Evolutionary conservation across 2,113 vertebrate genomes (phyloP), one percentile per base, ranked within the genome.

Genomic region (Australoheros scitulus): DNA sequence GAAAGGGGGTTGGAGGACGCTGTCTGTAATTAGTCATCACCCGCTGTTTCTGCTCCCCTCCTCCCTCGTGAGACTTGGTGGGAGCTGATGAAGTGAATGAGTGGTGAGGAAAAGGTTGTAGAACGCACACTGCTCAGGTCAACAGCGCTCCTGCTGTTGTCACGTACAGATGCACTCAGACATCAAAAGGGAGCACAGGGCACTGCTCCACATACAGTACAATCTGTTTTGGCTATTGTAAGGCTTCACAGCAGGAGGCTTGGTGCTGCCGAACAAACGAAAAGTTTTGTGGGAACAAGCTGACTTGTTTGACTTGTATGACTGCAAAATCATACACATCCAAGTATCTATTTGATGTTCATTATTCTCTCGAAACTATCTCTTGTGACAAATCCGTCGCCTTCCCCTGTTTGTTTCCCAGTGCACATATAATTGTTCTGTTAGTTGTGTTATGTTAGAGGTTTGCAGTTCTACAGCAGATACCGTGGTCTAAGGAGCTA

Each of bases 1-100:
- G 55, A 83, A 75, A 41, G 34, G 50, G 70, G 68, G 2, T 24
- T 82, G 59, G 55, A 88, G 63, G 72, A 74, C 50, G 79, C 68
- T 32, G 43, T 24, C 82, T 82, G 86, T 86, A 83, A 85, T 89
- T 84, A 92, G 79, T 90, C 58, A 70, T 80, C 79, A 68, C 80
- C 76, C 72, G 26, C 91, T 86, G 75, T 76, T 80, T 83, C 64
- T 81, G 36, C 84, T 36, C 50, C 63, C 38, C 47, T 36, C 38
- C 22, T 11, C 41, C 43, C 72, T 60, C 41, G 61, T 61, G 63
- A 79, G 83, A 57, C 72, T 26, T 52, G 59, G 36, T 58, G 82
- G 74, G 74, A 85, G 85, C 79, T 63, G 59, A 36, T n/a, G 76
- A 87, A 89, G 43, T 88, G 84, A 82, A 80, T 83, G 82, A 63